Evolutionary conservation across 2,797 vertebrate genomes (phyloP).

Genomic region (Rhinoraja longicauda): DNA sequence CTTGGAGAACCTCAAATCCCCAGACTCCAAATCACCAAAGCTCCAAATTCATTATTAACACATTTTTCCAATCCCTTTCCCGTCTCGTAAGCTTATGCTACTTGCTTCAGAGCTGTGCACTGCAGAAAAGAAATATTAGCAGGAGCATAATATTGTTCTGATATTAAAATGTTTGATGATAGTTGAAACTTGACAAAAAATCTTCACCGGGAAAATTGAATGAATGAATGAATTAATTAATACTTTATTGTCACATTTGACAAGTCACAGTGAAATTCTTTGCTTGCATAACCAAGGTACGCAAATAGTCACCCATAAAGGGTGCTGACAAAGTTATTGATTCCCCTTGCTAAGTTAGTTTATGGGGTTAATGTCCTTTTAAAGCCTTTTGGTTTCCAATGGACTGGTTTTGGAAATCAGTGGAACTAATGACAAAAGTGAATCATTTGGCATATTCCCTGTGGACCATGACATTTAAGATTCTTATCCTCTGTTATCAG

Average conservation of each 20-base stretch:
- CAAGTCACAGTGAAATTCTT: too few relatives aligned
- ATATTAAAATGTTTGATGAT: background rate
- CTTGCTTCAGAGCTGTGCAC: background rate
- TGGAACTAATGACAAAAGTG: background rate
- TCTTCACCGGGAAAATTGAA: background rate
- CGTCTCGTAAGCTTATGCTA: background rate
- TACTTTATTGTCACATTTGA: too few relatives aligned
- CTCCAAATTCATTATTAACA: background rate
- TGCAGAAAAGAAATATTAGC: background rate
- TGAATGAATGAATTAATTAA: too few relatives aligned
- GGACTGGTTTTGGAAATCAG: too few relatives aligned
- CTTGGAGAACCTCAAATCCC: background rate
- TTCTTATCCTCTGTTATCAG: too few relatives aligned
- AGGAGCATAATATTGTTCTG: background rate
- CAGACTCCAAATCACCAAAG: constrained; percentile 1
- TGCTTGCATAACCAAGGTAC: too few relatives aligned
- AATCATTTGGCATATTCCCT: background rate
- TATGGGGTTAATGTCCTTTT: background rate
- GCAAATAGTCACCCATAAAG: too few relatives aligned
- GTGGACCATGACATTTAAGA: background rate
- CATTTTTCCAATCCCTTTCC: background rate
- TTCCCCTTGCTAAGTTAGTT: background rate
- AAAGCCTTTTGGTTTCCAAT: too few relatives aligned
- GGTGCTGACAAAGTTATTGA: too few relatives aligned
- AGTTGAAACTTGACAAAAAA: background rate